Percentiles rank a stretch among this genome's conserved stretches.
These are phyloP conservation scores for Drosophila paramelanica DNA, from an alignment of 2,888 invertebrate genomes.

Conservation along the genomic window DNA sequence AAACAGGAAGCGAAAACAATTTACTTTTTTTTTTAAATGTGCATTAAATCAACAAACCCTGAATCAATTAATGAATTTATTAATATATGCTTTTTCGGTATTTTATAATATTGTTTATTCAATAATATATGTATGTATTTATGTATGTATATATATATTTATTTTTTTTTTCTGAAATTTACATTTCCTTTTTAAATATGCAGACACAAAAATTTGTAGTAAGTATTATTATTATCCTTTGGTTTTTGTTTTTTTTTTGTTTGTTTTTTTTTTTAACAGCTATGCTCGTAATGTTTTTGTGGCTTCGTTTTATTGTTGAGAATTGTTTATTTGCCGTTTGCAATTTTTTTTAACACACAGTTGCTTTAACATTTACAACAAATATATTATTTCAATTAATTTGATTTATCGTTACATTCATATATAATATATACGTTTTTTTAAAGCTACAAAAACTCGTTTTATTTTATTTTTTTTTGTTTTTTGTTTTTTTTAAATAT, in stretches of 20 bases:
- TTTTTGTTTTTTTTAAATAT: conserved; percentile 7
- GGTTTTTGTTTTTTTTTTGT: conserved; percentile 15
- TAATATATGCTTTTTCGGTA: conserved; percentile 14
- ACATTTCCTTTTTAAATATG: conserved; percentile 40
- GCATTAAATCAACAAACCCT: background rate
- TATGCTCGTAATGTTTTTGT: conserved; percentile 38
- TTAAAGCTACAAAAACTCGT: conserved; percentile 62
- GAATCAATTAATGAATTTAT: conserved; percentile 16
- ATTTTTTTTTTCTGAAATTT: conserved; percentile 11
- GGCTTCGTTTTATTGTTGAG: conserved; percentile 50
- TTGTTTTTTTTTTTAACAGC: conserved; percentile 21
- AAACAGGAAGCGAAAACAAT: background rate
- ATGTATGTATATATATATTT: conserved; percentile 24
- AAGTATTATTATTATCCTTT: conserved; percentile 43
- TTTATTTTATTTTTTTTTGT: background rate
- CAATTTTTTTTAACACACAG: conserved; percentile 49
- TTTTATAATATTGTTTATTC: conserved; percentile 20
- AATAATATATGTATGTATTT: conserved; percentile 20
- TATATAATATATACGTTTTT: conserved; percentile 17
- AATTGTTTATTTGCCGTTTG: conserved; percentile 31
- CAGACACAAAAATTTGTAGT: conserved; percentile 56
- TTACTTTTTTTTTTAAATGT: background rate
- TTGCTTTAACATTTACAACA: conserved; percentile 62
- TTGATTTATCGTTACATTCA: conserved; percentile 31
- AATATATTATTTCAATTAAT: conserved; percentile 46